phyloP scores from a whole-genome alignment of 1,140 invertebrate species.

The Atta texana region DNA sequence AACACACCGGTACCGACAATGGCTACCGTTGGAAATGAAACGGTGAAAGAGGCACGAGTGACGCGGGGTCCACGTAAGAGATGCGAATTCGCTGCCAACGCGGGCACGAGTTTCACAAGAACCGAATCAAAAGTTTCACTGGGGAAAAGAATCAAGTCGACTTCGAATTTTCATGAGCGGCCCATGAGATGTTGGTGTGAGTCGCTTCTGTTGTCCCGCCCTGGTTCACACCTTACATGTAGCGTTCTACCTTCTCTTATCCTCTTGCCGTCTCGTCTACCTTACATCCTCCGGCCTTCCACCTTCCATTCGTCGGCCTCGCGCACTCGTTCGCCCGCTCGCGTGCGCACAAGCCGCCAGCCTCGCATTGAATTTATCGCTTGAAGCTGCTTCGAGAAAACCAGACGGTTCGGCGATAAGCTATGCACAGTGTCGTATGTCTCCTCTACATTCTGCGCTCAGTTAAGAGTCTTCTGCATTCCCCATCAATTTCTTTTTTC shows the following conservation, averaged over 20 bases:
- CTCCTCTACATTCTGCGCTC: slow-evolving; percentile 50
- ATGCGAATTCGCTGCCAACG: slow-evolving; percentile 67
- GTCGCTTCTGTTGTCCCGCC: slow-evolving; percentile 55
- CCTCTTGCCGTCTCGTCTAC: slow-evolving; percentile 4
- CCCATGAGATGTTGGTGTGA: slow-evolving; percentile 64
- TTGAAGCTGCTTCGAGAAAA: slow-evolving; percentile 60
- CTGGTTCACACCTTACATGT: slow-evolving; percentile 35
- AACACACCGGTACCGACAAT: slow-evolving; percentile 15
- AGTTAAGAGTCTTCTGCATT: slow-evolving; percentile 62
- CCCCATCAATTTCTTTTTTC: slow-evolving; percentile 66
- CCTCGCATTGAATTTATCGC: slow-evolving; percentile 72
- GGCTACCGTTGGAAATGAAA: slow-evolving; percentile 64
- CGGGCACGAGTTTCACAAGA: slow-evolving; percentile 20
- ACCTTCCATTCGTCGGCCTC: slow-evolving; percentile 44
- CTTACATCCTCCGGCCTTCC: slow-evolving; percentile 46
- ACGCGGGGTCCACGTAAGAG: slow-evolving; percentile 59
- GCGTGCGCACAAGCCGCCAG: slow-evolving; percentile 16
- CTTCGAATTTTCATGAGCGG: slow-evolving; percentile 70
- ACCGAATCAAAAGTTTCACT: slow-evolving; percentile 68
- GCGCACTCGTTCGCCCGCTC: slow-evolving; percentile 22
- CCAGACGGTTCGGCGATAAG: slow-evolving; percentile 67
- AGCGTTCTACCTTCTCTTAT: not conserved
- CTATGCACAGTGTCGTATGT: slow-evolving; percentile 42
- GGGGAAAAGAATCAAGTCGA: slow-evolving; percentile 53
- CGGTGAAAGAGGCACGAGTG: not conserved